Conservation (phyloP, 2,113 vertebrate species). For the Apteryx owenii region DNA sequence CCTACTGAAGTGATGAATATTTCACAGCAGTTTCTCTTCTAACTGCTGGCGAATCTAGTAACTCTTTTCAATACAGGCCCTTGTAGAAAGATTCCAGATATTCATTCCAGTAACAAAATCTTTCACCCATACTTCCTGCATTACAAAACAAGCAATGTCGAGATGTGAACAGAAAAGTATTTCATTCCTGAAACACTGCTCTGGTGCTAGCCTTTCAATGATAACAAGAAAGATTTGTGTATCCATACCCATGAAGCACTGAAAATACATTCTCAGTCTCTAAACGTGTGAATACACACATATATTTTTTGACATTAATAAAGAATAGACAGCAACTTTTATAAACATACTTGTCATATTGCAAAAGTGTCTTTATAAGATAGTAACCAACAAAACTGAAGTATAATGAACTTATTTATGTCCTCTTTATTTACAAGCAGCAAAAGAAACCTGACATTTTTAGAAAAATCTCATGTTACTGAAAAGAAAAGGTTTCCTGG, state of each 20-base stretch:
- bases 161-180: neutral
- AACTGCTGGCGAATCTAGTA: neutral
- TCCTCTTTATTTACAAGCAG: neutral
- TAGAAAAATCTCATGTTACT: neutral
- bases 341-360: neutral
- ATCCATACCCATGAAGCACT: fast-evolving
- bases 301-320: neutral
- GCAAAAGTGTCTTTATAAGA: neutral
- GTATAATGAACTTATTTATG: neutral
- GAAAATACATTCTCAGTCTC: neutral
- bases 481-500: neutral
- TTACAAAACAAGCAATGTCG: neutral
- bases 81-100: neutral
- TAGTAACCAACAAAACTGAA: neutral
- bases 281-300: neutral
- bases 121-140: neutral
- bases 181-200: neutral
- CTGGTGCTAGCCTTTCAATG: neutral
- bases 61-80: neutral
- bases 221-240: neutral
- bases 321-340: neutral
- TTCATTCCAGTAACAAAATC: neutral
- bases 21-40: neutral
- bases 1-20: neutral
- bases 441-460: neutral